Conservation (phyloP, 1,140 invertebrate genomes). For the Tribolium madens region DNA sequence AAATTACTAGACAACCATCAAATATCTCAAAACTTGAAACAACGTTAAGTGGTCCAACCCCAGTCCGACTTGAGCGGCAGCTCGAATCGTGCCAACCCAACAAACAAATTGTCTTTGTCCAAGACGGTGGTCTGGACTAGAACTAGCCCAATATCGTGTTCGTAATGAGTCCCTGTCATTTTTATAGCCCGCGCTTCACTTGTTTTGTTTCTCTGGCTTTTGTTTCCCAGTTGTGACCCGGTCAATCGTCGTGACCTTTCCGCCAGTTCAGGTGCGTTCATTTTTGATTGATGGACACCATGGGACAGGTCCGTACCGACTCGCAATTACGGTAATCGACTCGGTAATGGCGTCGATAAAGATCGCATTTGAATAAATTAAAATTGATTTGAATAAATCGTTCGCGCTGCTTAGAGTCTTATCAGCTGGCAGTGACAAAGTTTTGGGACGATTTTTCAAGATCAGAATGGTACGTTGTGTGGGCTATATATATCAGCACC, state of each 20-base stretch:
- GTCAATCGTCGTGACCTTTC: conserved; percentile 20
- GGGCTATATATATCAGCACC: conserved; percentile 11
- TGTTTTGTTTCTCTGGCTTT: conserved; percentile 30
- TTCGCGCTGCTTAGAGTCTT: neutral
- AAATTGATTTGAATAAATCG: conserved; percentile 16
- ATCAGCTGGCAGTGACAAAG: conserved; percentile 20
- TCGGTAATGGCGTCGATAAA: conserved; percentile 5
- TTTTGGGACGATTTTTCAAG: conserved; percentile 27
- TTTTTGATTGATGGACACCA: neutral
- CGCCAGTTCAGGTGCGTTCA: conserved; percentile 4
- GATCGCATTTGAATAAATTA: conserved; percentile 35
- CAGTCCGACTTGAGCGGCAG: neutral
- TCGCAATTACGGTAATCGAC: conserved; percentile 3
- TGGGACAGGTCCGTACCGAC: neutral
- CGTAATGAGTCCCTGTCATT: conserved; percentile 38
- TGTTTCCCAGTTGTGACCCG: conserved; percentile 31
- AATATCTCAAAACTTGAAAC: conserved; percentile 36
- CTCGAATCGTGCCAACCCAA: neutral
- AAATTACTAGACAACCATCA: conserved; percentile 12
- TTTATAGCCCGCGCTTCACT: conserved; percentile 39
- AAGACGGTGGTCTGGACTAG: neutral
- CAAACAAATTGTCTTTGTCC: too few relatives aligned
- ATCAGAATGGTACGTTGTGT: conserved; percentile 1
- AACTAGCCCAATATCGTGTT: conserved; percentile 31
- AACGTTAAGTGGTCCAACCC: conserved; percentile 7